phyloP scores from a whole-genome alignment of 2,797 vertebrate genomes.

The Bufotes viridis region DNA sequence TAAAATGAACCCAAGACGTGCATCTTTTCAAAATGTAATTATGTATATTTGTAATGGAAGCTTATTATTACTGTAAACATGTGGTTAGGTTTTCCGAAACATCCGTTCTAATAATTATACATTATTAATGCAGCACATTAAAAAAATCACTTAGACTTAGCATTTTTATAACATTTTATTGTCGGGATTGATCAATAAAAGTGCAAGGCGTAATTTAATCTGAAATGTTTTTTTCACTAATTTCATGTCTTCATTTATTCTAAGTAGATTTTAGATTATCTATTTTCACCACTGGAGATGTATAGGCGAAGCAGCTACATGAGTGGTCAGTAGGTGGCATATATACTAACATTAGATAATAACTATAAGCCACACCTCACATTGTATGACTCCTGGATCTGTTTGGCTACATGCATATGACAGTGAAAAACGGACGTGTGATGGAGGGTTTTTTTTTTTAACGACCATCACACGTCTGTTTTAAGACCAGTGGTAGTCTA shows the following conservation, averaged over 20 bases:
- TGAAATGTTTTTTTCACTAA: not conserved
- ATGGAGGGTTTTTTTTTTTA: too few relatives aligned
- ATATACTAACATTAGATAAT: not conserved
- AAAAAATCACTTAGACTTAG: not conserved
- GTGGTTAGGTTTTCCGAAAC: conserved; percentile 6
- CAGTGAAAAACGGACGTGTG: too few relatives aligned
- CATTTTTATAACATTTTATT: not conserved
- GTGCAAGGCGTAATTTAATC: not conserved
- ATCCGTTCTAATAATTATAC: conserved; percentile 34
- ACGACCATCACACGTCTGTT: too few relatives aligned
- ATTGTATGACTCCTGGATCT: not conserved
- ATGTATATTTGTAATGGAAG: conserved; percentile 23
- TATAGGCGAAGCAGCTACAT: not conserved
- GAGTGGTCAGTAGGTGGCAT: not conserved
- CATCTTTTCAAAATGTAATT: conserved; percentile 15
- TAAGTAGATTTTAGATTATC: not conserved
- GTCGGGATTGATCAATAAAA: not conserved
- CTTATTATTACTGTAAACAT: conserved; percentile 31
- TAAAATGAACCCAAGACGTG: not conserved
- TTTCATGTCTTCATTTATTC: not conserved
- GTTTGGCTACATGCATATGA: not conserved
- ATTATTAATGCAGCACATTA: conserved; percentile 28
- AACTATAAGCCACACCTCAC: not conserved
- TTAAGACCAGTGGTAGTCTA: too few relatives aligned
- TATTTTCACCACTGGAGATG: not conserved